Evolutionary conservation across 2,888 invertebrate species (phyloP), one percentile per base, ranked within the genome.

Genomic region (Drosophila maculinotata): DNA sequence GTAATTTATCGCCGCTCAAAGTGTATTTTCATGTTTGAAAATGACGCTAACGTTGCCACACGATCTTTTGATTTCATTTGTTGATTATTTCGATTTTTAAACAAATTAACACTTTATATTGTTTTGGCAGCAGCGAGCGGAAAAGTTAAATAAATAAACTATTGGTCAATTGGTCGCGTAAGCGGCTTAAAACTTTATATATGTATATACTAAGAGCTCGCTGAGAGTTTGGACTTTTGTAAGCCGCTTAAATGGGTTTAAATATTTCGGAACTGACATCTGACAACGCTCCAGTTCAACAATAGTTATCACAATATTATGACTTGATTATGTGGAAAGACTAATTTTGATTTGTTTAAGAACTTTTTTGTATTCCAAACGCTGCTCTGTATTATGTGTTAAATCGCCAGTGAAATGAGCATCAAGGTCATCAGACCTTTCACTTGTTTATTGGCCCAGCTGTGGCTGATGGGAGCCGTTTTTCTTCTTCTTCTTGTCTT

Each of bases 31-130:
- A 78, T 84, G 85, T 84, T 73, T 63, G 14, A 57, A 68, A 70
- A 63, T 60, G 49, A 69, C 64, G 51, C 65, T 58, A 71, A 75
- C 62, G 56, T 58, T 62, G 66, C 38, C 62, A 53, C 57, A 53
- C 51, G 65, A 57, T 48, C 23, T 57, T 76, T 69, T 51, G 47
- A 41, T 44, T 52, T 62, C 33, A 35, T 59, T 39, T 41, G 23
- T n/a, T n/a, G 59, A 42, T 47, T 45, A 45, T 48, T 72, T 64
- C 35, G 44, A 51, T 44, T 48, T 67, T 66, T 41, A 62, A 65
- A 65, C 77, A 86, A 84, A 88, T 87, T 88, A 87, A 86, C 88
- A 88, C 87, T 84, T 82, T 71, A 74, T 74, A 69, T 77, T 62
- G 51, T 41, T 66, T 63, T 53, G 53, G 53, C 41, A 42, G 36